Evolutionary conservation across 2,113 vertebrate genomes (phyloP).

Genomic region (Phycodurus eques): DNA sequence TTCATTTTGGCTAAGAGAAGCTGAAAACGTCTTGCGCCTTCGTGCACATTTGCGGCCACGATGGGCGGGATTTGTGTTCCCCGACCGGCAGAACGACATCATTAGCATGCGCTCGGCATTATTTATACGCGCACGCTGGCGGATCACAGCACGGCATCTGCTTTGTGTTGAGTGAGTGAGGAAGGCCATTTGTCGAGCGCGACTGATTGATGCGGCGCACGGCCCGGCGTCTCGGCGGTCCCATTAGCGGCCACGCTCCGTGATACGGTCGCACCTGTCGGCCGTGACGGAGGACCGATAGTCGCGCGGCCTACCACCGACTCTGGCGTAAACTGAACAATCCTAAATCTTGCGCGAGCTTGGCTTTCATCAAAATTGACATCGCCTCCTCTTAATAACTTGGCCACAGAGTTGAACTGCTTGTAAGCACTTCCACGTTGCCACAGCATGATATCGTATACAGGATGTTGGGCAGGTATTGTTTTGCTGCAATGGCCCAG

Average conservation of each 20-base stretch:
- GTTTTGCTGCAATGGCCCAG: slow-evolving; percentile 43
- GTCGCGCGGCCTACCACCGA: slow-evolving; percentile 28
- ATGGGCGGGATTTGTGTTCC: slow-evolving; percentile 38
- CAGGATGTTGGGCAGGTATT: slow-evolving; percentile 25
- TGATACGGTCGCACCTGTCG: slow-evolving; percentile 63
- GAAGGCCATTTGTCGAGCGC: slow-evolving; percentile 58
- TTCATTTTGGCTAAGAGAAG: neutral
- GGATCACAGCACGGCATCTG: slow-evolving; percentile 64
- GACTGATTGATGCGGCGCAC: slow-evolving; percentile 67
- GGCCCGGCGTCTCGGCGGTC: slow-evolving; percentile 61
- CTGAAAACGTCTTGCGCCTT: slow-evolving; percentile 8
- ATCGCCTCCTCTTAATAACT: slow-evolving; percentile 58
- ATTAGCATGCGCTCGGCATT: slow-evolving; percentile 62
- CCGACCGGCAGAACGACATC: slow-evolving; percentile 38
- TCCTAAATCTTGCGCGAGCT: slow-evolving; percentile 51
- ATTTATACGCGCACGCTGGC: slow-evolving; percentile 42
- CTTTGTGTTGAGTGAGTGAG: slow-evolving; percentile 66
- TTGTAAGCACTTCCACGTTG: slow-evolving; percentile 62
- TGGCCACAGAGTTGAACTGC: slow-evolving; percentile 29
- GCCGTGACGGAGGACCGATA: slow-evolving; percentile 53
- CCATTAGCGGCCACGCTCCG: slow-evolving; percentile 69
- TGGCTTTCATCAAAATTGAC: slow-evolving; percentile 65
- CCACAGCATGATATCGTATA: slow-evolving; percentile 40
- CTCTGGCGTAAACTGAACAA: slow-evolving; percentile 52
- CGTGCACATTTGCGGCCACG: slow-evolving; percentile 26